Base-by-base conservation (phyloP, 2,797 vertebrate genomes). In the Hydrolagus colliei region DNA sequence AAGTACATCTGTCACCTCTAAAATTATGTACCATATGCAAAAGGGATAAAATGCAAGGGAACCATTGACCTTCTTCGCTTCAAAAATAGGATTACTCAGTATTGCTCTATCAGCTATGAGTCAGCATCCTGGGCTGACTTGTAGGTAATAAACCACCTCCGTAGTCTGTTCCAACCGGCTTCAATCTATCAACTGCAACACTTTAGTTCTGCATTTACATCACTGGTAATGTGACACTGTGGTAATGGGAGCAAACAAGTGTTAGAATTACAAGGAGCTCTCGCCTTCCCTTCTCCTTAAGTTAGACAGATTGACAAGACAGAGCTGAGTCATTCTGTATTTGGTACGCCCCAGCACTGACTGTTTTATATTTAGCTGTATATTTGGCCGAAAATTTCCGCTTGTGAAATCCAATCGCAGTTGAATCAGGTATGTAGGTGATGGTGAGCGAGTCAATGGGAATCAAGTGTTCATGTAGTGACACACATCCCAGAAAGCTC, bases 61-160 rank as follows among this genome's bases (percentile, higher is more conserved):
- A 84, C 79, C 71, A 10, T 35, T 71, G 79, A 84, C 79, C 79
- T 52, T 35, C 79, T 68, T 71, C 35, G 32, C 71, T 84, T 35
- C 67, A 84, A 84, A 84, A 65, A 84, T 84, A 20, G 16, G 10
- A 27, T 84, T 84, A 71, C 79, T 18, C 79, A 68, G 65, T 84
- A 71, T 27, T 41, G 79, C 79, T 84, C 27, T 84, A 52, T 84
- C 79, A 84, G 79, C 79, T 84, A 67, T 84, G 65, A 84, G 79
- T 84, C 79, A 84, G 79, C 79, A 84, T 13, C n/a, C 63, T 84
- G 65, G 16, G 20, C 65, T 71, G 65, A 71, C 79, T 41, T 11
- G n/a, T 63, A 84, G 79, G 65, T 84, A 41, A 84, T 68, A 84
- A 84, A 71, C 63, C 32, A 68, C 14, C 32, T 67, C 32, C 27